Percentiles rank a stretch among this genome's conserved stretches.
Evolutionary conservation across 2,888 invertebrate species (phyloP).

Genomic region (Cephus rjabovi): DNA sequence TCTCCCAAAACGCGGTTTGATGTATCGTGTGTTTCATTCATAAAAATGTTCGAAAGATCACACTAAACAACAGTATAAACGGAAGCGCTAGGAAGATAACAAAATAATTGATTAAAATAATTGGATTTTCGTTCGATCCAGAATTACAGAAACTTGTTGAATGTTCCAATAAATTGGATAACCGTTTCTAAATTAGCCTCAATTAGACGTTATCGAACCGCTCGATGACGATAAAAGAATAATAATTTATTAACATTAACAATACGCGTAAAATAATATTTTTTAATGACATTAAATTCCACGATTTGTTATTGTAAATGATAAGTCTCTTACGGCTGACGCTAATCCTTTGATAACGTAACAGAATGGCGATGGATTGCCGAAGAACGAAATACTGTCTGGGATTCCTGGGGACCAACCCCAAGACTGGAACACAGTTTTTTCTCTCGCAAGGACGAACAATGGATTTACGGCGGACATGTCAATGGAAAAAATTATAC

Average conservation of each 20-base stretch:
- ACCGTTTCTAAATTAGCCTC: neutral
- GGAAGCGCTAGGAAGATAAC: too few relatives aligned
- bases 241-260: neutral
- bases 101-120: neutral
- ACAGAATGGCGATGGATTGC: conserved; percentile 22
- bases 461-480: conserved; percentile 20
- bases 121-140: neutral
- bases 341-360: neutral
- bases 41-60: neutral
- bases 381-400: conserved; percentile 13
- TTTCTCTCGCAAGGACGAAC: conserved; percentile 16
- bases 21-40: neutral
- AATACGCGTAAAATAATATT: neutral
- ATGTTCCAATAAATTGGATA: neutral
- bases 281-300: neutral
- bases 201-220: neutral
- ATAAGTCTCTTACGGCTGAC: neutral
- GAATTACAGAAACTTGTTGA: neutral
- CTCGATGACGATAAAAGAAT: neutral
- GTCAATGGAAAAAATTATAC: conserved; percentile 16
- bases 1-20: too few relatives aligned
- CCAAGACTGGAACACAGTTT: conserved; percentile 15
- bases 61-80: too few relatives aligned
- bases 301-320: neutral
- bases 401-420: conserved; percentile 12